Evolutionary conservation across 2,113 vertebrate species (phyloP), one percentile per base, ranked within the genome.

Genomic region (Anoplopoma fimbria): DNA sequence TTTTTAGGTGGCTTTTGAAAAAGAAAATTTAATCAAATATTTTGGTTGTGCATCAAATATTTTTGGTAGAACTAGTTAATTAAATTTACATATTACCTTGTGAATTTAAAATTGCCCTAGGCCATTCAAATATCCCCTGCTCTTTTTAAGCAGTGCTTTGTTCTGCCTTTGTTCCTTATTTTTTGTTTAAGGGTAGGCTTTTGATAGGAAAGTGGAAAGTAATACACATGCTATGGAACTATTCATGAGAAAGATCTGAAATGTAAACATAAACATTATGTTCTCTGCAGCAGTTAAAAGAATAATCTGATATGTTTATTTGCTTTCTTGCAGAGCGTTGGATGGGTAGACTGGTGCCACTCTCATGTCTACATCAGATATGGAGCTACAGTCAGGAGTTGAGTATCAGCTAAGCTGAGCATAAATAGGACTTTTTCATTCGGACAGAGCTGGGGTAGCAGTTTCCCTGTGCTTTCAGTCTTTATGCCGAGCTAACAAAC

Each of bases 11-110:
- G n/a, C 17, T 9, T 53, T 60, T 19, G 2, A 36, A 4, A n/a
- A 31, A 57, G 13, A 64, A n/a, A 58, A 21, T 45, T 1, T 53
- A 55, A 17, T 53, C n/a, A 60, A 75, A n/a, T 27, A 9, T 49
- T 69, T 75, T 69, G n/a, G 31, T 38, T 57, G 55, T 36, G 34
- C 14, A 79, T 10, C 27, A 69, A 77, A 83, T 19, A 19, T 63
- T 29, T 79, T 79, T 83, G 70, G 65, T 31, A 78, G 21, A 73
- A 68, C 17, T 21, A 38, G 15, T 36, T 68, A 60, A 73, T 83
- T 12, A 21, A 9, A 76, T 83, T 79, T 47, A 36, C 77, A 80
- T 77, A 77, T 57, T 47, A 61, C 64, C 63, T 64, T 70, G 70
- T 79, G 51, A 47, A 79, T 70, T 51, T 57, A 49, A 75, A 63